These are phyloP conservation scores for Parapsyche elsis DNA, from an alignment of 1,140 invertebrate genomes.

Conservation along the genomic window DNA sequence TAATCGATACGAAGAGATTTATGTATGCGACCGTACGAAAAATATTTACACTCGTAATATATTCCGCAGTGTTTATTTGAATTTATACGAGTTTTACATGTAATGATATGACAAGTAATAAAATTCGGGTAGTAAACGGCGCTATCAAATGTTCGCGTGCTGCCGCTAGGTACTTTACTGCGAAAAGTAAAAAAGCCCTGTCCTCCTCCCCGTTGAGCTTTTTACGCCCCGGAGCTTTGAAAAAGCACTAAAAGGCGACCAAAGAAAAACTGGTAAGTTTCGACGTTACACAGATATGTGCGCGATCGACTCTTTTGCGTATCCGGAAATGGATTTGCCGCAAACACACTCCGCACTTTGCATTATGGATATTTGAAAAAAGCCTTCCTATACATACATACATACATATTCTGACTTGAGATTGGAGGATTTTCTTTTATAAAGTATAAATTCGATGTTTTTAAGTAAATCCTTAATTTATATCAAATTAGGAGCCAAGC, in stretches of 20 bases:
- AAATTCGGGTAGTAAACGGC: conserved; percentile 35
- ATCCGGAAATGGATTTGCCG: too few species aligned
- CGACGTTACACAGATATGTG: background rate
- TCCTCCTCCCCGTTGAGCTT: background rate
- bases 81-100: conserved; percentile 28
- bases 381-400: too few species aligned
- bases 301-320: too few species aligned
- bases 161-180: background rate
- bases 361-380: too few species aligned
- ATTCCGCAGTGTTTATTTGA: conserved; percentile 9
- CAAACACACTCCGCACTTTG: too few species aligned
- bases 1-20: background rate
- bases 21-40: too few species aligned
- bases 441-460: too few species aligned
- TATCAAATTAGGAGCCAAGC: too few species aligned
- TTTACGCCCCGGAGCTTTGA: conserved; percentile 34
- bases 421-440: too few species aligned
- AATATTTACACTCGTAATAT: too few species aligned
- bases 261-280: background rate
- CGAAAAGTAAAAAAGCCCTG: conserved; percentile 1
- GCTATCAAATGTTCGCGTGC: conserved; percentile 35
- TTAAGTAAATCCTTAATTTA: too few species aligned
- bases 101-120: conserved; percentile 44
- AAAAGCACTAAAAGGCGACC: conserved; percentile 25
- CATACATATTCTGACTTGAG: too few species aligned